Base-by-base conservation (phyloP, 2,113 vertebrate genomes). In the Chrysochloris asiatica region DNA sequence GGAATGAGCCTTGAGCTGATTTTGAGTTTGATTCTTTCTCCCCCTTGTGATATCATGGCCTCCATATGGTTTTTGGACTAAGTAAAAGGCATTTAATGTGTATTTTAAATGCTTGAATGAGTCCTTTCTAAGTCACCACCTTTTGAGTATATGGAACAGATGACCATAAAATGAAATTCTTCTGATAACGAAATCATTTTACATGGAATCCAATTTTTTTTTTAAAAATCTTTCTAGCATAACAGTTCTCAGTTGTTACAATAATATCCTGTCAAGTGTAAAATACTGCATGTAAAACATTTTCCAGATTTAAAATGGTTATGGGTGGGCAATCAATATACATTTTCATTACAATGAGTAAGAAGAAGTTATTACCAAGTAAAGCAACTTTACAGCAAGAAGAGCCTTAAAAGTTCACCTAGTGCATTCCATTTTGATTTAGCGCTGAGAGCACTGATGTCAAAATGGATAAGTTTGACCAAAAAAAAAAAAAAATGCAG, bases 291-390 rank as follows among this genome's bases (percentile, higher is more conserved):
- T 83, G 12, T 52, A 59, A 91, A 94, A 80, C 59, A 61, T 47
- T 95, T 88, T 93, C 77, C 14, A 83, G 79, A 91, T 78, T 83
- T 90, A 73, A 93, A 88, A 52, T 67, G 16, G n/a, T 88, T 83
- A 72, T 78, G 45, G 65, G 80, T 86, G 69, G 94, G 52, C 67
- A 86, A 80, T 90, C 48, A 84, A 81, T 63, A 22, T 33, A 14
- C 48, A 76, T 84, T 91, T 94, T 81, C 45, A 69, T 86, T 86
- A 2, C 84, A 69, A 91, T 65, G 36, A 88, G 9, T 11, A 76
- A 52, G 21, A 78, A 24, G 45, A 83, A 73, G 52, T 67, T 67
- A 92, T 91, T 86, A 91, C 33, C 63, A 45, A 90, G 48, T 41
- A 82, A 95, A 81, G 76, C 54, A 91, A 82, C 71, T 76, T 83